Base-by-base conservation (phyloP, 1,140 invertebrate species). In the Oryzaephilus surinamensis region DNA sequence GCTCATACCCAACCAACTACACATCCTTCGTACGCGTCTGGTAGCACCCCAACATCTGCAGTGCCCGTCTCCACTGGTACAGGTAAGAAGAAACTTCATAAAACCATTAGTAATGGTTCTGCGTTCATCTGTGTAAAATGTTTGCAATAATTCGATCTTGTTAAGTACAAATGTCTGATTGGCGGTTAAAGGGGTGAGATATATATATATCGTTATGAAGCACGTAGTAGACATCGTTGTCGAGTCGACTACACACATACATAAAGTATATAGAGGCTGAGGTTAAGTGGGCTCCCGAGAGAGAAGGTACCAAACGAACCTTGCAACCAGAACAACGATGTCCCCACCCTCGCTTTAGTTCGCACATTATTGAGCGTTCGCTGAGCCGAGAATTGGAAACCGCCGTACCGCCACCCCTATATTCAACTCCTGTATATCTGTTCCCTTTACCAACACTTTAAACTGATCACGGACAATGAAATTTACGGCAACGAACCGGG, bases 1-100 rank as follows among this genome's bases (percentile, higher is more conserved):
- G 70, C 77, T 1, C 77, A 79, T 48, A 71, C 77, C 39, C 75
- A 79, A 45, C 66, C 65, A 13, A 60, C 65, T 14, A 63, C 63
- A 17, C 67, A 67, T 50, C 71, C 55, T 45, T 59, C 48, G 57
- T 61, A 76, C 45, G 65, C 65, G 0, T 60, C 67, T 2, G 72
- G 74, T 49, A 67, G 66, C 1, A 70, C 73, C 13, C 67, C 72
- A 37, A 61, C 67, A 4, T 62, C 67, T n/a, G n/a, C n/a, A n/a
- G 61, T 55, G 44, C 57, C 60, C 29, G 49, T 48, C 12, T 60
- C 58, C 6, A 61, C 60, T 19, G 60, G 60, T 32, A 62, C 58
- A 44, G 60, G 60, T 62, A 48, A 54, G 54, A 53, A n/a, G n/a
- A n/a, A n/a, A n/a, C n/a, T n/a, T 24, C 6, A 14, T n/a, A n/a